A percentile compares a stretch with the other conserved stretches of the same genome.
phyloP scores from a whole-genome alignment of 2,797 vertebrate genomes.

The Sebastes hopkinsi region DNA sequence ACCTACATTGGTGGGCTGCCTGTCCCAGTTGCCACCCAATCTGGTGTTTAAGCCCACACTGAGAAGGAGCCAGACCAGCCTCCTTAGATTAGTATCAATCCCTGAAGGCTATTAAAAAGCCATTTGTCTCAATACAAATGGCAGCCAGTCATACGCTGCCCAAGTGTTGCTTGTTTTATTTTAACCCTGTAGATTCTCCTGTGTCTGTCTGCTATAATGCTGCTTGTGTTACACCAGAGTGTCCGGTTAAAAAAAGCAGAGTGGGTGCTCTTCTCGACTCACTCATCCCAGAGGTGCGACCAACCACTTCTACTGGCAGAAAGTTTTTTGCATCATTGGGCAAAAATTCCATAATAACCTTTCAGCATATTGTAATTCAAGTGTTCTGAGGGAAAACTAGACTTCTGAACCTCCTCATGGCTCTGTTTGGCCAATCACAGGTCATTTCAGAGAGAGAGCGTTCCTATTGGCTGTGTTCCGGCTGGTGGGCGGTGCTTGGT shows the following conservation, averaged over 20 bases:
- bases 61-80: slow-evolving; percentile 60
- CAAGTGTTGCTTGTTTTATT: slow-evolving; percentile 71
- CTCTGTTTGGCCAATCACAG: no score
- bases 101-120: slow-evolving; percentile 79
- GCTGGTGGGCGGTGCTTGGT: no score
- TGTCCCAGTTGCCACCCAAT: slow-evolving; percentile 55
- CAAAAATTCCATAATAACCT: no score
- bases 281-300: neutral
- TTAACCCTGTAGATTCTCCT: slow-evolving; percentile 67
- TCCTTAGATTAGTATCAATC: slow-evolving; percentile 77
- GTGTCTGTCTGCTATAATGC: slow-evolving; percentile 2
- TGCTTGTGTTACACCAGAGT: slow-evolving; percentile 29
- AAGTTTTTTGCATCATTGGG: no score
- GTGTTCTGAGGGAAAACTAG: no score
- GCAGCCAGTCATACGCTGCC: slow-evolving; percentile 67
- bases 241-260: neutral
- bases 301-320: neutral
- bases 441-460: no score
- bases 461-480: no score
- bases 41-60: slow-evolving; percentile 59
- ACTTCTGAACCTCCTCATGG: no score
- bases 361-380: no score
- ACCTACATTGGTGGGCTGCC: slow-evolving; percentile 32
- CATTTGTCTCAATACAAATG: slow-evolving; percentile 79
- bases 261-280: neutral